Evolutionary conservation across 2,888 invertebrate species (phyloP).

Genomic region (Leptopilina drosophilae): DNA sequence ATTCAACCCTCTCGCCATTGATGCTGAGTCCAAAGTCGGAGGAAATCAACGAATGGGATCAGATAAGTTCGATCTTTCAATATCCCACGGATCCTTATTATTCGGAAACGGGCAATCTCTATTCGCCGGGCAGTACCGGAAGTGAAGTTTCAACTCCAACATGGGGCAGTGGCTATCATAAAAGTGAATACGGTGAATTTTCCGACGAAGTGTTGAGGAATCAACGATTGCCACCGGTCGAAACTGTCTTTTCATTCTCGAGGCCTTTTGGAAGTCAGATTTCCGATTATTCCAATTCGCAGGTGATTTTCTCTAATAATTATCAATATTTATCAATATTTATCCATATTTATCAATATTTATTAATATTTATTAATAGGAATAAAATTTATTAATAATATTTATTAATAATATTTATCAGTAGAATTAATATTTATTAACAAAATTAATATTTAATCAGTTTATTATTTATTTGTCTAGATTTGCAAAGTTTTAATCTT

Average conservation of each 20-base stretch:
- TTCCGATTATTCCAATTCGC: slow-evolving; percentile 43
- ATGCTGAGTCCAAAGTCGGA: slow-evolving; percentile 54
- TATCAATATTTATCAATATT: too few species aligned
- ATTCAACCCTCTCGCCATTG: slow-evolving; percentile 55
- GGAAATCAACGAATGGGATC: slow-evolving; percentile 67
- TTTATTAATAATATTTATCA: too few species aligned
- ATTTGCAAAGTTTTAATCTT: too few species aligned
- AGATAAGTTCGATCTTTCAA: slow-evolving; percentile 64
- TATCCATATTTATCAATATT: too few species aligned
- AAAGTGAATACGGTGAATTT: slow-evolving; percentile 61
- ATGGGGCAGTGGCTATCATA: slow-evolving; percentile 56
- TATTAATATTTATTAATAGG: too few species aligned
- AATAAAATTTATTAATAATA: too few species aligned
- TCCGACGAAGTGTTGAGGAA: slow-evolving; percentile 56
- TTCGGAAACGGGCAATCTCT: slow-evolving; percentile 48
- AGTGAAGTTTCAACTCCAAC: slow-evolving; percentile 68
- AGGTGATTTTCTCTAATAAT: slow-evolving; percentile 35
- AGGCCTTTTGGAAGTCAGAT: slow-evolving; percentile 61
- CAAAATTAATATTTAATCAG: too few species aligned
- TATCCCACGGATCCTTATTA: slow-evolving; percentile 59
- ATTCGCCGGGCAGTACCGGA: slow-evolving; percentile 63
- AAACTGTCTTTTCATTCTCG: slow-evolving; percentile 72
- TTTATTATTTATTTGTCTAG: too few species aligned
- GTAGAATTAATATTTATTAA: too few species aligned
- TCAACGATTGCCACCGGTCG: slow-evolving; percentile 67